Conservation (phyloP, 2,797 vertebrate genomes). For the Cyclopterus lumpus region DNA sequence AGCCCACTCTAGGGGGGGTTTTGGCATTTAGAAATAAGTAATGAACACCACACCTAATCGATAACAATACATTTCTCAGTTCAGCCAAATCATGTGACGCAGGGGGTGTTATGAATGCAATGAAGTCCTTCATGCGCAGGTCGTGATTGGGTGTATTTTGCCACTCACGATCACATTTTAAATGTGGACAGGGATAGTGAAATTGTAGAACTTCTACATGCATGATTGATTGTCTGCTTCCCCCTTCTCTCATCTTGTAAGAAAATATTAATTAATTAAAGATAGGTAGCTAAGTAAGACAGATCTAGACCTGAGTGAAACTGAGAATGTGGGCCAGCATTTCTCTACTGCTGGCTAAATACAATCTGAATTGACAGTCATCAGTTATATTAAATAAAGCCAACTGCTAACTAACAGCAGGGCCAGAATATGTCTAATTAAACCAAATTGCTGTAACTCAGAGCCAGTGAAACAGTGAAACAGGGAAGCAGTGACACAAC, state of each 20-base stretch:
- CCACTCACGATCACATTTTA: constrained; percentile 8
- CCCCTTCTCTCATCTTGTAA: neutral
- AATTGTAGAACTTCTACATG: neutral
- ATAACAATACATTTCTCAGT: constrained; percentile 23
- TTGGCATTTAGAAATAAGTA: constrained; percentile 37
- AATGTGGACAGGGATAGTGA: neutral
- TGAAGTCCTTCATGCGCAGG: constrained; percentile 13
- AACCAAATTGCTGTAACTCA: no score
- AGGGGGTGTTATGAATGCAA: constrained; percentile 24
- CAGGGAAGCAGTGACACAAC: no score
- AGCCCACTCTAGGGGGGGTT: constrained; percentile 15
- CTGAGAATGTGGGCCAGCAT: neutral
- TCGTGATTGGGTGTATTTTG: constrained; percentile 1
- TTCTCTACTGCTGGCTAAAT: no score
- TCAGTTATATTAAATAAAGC: no score
- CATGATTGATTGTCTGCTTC: neutral
- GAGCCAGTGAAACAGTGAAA: no score
- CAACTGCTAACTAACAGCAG: no score
- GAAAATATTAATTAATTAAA: no score
- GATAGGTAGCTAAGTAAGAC: neutral
- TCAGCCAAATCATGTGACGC: constrained; percentile 14
- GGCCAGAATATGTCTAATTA: no score
- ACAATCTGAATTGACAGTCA: no score
- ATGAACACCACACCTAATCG: constrained; percentile 24
- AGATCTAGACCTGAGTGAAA: neutral